Evolutionary conservation across 2,797 vertebrate species (phyloP).

Genomic region (Staurois parvus): DNA sequence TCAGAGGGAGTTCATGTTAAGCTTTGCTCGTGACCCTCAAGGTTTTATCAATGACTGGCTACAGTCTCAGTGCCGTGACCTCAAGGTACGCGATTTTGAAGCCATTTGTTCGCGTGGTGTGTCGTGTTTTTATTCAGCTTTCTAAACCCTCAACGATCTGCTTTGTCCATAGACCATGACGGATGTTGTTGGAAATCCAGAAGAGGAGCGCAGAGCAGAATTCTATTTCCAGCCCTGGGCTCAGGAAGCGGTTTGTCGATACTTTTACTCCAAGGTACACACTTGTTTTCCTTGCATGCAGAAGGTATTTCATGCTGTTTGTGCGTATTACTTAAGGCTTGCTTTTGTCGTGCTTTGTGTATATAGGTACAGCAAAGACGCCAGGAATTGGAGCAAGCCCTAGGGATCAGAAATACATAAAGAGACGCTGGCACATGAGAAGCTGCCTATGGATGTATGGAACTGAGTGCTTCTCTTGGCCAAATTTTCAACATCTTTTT

Average conservation of each 20-base stretch:
- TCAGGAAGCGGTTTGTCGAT: constrained; percentile 96
- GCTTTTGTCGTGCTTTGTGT: background rate
- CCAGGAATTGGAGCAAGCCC: constrained; percentile 96
- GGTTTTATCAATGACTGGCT: constrained; percentile 99
- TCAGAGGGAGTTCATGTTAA: constrained; percentile 98
- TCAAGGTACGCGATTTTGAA: constrained; percentile 84
- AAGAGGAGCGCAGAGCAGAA: constrained; percentile 95
- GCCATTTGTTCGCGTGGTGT: too few relatives aligned
- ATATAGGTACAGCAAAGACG: constrained; percentile 94
- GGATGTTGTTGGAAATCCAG: constrained; percentile 95
- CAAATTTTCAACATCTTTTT: constrained; percentile 62
- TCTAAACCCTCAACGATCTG: background rate
- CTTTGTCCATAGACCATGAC: constrained; percentile 89
- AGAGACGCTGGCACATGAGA: constrained; percentile 24
- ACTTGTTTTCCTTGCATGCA: background rate
- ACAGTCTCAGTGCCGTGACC: constrained; percentile 97
- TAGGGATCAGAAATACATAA: constrained; percentile 98
- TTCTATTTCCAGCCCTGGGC: constrained; percentile 99
- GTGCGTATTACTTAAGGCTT: background rate
- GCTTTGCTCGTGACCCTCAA: constrained; percentile 97
- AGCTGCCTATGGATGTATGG: constrained; percentile 12
- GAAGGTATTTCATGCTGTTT: background rate
- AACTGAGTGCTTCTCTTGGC: constrained; percentile 45
- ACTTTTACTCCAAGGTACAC: constrained; percentile 97
- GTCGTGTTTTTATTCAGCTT: too few relatives aligned